A percentile compares a stretch with the other conserved stretches of the same genome.
Evolutionary conservation across 2,797 vertebrate species (phyloP).

Genomic region (Clarias pachynema): DNA sequence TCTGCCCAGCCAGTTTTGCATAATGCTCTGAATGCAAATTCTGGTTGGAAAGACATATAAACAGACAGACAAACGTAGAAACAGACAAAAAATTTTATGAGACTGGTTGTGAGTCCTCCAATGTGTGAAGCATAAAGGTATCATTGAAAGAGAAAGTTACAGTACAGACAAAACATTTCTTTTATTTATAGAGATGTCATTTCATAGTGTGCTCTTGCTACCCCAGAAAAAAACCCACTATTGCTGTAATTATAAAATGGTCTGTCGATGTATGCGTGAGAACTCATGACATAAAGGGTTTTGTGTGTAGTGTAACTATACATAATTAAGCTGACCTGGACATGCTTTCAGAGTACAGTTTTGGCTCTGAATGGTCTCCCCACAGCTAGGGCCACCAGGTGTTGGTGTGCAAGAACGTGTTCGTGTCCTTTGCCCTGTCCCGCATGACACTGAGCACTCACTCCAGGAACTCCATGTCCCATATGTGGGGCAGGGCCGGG

Average conservation of each 20-base stretch:
- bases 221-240: not conserved
- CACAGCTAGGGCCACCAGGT: constrained; percentile 66
- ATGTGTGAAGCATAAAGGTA: too few relatives aligned
- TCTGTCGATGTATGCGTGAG: not conserved
- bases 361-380: constrained; percentile 59
- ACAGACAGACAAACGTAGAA: too few relatives aligned
- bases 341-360: constrained; percentile 74
- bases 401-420: constrained; percentile 71
- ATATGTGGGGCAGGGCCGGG: constrained; percentile 72
- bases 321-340: constrained; percentile 68
- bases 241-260: not conserved
- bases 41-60: too few relatives aligned
- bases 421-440: constrained; percentile 70
- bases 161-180: too few relatives aligned
- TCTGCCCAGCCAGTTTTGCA: too few relatives aligned
- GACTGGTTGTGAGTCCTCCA: too few relatives aligned
- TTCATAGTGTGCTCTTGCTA: not conserved
- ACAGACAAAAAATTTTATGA: too few relatives aligned
- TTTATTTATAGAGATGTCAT: not conserved
- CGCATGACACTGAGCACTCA: constrained; percentile 81
- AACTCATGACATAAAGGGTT: not conserved
- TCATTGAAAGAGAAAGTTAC: too few relatives aligned
- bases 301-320: not conserved
- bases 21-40: too few relatives aligned
- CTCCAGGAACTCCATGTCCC: constrained; percentile 82